Evolutionary conservation across 2,113 vertebrate genomes (phyloP).

Genomic region (Octodon degus): DNA sequence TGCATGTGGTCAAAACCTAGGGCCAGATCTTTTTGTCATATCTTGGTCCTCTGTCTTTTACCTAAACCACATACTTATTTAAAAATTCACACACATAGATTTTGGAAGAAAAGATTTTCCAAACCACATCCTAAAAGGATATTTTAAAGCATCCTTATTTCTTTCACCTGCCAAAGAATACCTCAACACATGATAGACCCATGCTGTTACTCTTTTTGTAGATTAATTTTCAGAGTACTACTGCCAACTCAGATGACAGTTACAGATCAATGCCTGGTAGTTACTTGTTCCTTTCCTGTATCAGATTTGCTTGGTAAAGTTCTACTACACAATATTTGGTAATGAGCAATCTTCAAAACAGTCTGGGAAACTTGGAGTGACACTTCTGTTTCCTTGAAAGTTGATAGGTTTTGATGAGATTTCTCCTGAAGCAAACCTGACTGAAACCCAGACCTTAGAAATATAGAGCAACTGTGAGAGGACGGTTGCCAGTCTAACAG

Average conservation of each 20-base stretch:
- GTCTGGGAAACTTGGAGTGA: not conserved
- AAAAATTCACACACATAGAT: not conserved
- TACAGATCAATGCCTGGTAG: not conserved
- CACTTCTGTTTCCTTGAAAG: not conserved
- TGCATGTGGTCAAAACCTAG: not conserved
- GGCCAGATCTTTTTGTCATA: not conserved
- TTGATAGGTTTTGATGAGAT: not conserved
- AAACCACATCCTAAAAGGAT: not conserved
- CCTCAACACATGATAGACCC: not conserved
- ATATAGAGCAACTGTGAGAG: rapidly evolving
- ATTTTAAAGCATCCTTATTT: not conserved
- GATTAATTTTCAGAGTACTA: not conserved
- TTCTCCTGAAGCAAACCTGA: not conserved
- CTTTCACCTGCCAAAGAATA: not conserved
- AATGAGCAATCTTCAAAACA: not conserved
- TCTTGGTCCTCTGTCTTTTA: not conserved
- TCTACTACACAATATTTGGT: not conserved
- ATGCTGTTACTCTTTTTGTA: not conserved
- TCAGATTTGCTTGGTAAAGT: not conserved
- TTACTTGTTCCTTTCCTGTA: not conserved
- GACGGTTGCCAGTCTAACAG: rapidly evolving
- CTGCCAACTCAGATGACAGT: not conserved
- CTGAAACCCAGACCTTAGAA: not conserved
- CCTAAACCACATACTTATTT: not conserved
- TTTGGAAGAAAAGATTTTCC: not conserved